Base-by-base conservation (phyloP, 1,140 invertebrate genomes). In the Agrilus planipennis region DNA sequence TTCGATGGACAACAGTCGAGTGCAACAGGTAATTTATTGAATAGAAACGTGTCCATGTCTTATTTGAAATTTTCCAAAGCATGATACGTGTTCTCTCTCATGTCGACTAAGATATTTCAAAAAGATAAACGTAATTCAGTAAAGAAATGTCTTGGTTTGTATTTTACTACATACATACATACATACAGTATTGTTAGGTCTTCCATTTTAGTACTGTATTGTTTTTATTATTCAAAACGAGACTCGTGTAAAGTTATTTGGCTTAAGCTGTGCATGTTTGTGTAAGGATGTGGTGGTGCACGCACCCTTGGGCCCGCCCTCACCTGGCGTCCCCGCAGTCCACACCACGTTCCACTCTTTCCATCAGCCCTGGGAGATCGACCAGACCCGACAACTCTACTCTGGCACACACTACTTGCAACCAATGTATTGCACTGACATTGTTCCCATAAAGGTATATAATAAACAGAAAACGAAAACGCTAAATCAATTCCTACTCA, bases 391-490 rank as follows among this genome's bases (percentile, higher is more conserved):
- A 48, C 62, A 64, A 46, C 56, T 69, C 31, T 65, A 52, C 43
- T 53, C 60, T 41, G 52, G 50, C 49, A 55, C 47, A 52, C 55
- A 54, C 51, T 60, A 58, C 52, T 55, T 57, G 45, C 63, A 63
- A 49, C 51, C 61, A 25, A 50, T 61, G 51, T 70, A 62, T 67
- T 68, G 65, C 63, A 75, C 75, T 52, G 75, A 79, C 57, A 69
- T 79, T 62, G 75, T 80, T 59, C 72, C 77, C 49, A 75, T 80
- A 57, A 71, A 81, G 75, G 72, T 81, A 75, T 65, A n/a, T n/a
- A n/a, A n/a, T n/a, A n/a, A n/a, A n/a, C n/a, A n/a, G n/a, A n/a
- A n/a, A n/a, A n/a, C n/a, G n/a, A n/a, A n/a, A n/a, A n/a, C n/a
- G n/a, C 22, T 25, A 25, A 25, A 25, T 5, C 22, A 25, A 25